Evolutionary conservation across 2,113 vertebrate genomes (phyloP).

Genomic region (Paraplagusia blochii): DNA sequence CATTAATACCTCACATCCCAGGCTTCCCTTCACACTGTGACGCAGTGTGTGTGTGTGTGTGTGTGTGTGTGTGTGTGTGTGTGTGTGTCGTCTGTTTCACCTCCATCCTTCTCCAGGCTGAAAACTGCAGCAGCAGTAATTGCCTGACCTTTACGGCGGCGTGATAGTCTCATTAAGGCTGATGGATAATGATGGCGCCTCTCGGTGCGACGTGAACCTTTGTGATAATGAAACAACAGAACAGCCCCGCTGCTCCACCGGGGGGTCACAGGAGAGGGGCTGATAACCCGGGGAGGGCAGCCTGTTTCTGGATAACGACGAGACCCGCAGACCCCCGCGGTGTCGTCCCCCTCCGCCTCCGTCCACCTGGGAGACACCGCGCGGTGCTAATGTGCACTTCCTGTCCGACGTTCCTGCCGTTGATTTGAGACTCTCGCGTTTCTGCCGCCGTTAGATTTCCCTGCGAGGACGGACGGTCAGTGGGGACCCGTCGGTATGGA

Average conservation of each 20-base stretch:
- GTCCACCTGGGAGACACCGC: constrained; percentile 45
- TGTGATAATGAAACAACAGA: constrained; percentile 95
- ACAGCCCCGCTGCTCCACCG: constrained; percentile 66
- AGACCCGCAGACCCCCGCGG: constrained; percentile 57
- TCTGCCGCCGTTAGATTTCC: constrained; percentile 26
- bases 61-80: constrained; percentile 15
- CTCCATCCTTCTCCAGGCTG: constrained; percentile 73
- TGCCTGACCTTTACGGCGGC: constrained; percentile 97
- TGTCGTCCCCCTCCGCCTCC: constrained; percentile 48
- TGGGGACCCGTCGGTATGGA: constrained; percentile 28
- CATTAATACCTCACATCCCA: constrained; percentile 11
- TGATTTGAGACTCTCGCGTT: constrained; percentile 56
- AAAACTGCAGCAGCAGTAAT: constrained; percentile 96
- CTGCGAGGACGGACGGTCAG: constrained; percentile 22
- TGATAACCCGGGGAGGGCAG: constrained; percentile 67
- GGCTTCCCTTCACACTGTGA: constrained; percentile 11
- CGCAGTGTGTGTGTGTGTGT: constrained; percentile 27
- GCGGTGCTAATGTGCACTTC: constrained; percentile 32
- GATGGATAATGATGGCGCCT: constrained; percentile 88
- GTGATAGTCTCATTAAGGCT: constrained; percentile 98
- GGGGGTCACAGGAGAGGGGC: constrained; percentile 63
- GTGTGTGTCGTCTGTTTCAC: constrained; percentile 39
- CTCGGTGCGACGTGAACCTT: constrained; percentile 92
- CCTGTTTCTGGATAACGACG: constrained; percentile 65
- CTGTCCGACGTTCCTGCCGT: constrained; percentile 45